Evolutionary conservation across 2,113 vertebrate genomes (phyloP).

Genomic region (Psettodes erumei): DNA sequence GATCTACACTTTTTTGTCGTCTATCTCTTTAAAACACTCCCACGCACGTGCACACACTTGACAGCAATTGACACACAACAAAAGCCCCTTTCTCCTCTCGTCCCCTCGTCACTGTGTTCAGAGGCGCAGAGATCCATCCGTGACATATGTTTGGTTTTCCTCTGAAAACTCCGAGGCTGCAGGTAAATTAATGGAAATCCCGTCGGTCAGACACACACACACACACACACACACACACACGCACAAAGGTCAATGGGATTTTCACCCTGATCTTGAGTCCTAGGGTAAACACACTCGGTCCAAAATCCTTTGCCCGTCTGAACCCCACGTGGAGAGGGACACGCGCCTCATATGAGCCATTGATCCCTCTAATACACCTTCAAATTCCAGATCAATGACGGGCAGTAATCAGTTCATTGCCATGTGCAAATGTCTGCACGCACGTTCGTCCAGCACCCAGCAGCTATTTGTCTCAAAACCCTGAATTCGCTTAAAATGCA

Average conservation of each 20-base stretch:
- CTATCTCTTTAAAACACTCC: constrained; percentile 37
- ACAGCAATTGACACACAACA: constrained; percentile 24
- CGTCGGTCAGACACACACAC: constrained; percentile 22
- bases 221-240: background rate
- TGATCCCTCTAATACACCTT: background rate
- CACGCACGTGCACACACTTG: constrained; percentile 14
- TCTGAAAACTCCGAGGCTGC: constrained; percentile 34
- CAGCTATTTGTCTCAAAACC: background rate
- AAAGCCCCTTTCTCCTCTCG: background rate
- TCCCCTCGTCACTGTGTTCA: background rate
- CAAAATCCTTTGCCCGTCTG: constrained; percentile 16
- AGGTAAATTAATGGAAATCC: constrained; percentile 63
- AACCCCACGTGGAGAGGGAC: constrained; percentile 5
- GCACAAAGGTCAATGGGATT: constrained; percentile 38
- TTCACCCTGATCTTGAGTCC: constrained; percentile 24
- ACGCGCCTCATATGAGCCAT: background rate
- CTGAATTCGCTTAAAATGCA: background rate
- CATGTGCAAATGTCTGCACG: background rate
- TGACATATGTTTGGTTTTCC: constrained; percentile 20
- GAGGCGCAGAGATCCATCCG: background rate
- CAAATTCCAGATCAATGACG: constrained; percentile 28
- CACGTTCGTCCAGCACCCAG: no score
- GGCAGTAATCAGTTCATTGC: constrained; percentile 2
- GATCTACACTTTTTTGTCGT: background rate
- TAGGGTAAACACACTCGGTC: constrained; percentile 5